Conservation (phyloP, 2,888 invertebrate genomes). For the Callinectes sapidus region DNA sequence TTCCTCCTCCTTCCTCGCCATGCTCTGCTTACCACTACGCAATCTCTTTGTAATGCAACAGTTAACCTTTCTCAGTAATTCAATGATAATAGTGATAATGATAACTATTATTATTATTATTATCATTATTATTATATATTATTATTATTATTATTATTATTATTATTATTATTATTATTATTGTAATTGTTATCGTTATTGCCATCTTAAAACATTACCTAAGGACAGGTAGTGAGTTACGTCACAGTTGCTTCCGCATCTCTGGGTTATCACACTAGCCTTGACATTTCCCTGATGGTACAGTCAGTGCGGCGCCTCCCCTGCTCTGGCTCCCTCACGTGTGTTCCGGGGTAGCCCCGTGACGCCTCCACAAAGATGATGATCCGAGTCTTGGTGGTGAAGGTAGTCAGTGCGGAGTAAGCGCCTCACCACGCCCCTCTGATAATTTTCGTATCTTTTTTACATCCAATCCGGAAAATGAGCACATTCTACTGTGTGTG, state of each 20-base stretch:
- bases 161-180: constrained; percentile 17
- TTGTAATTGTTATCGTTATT: neutral
- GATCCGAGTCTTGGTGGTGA: neutral
- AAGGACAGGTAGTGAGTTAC: neutral
- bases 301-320: neutral
- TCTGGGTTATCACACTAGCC: neutral
- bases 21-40: neutral
- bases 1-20: too few species aligned
- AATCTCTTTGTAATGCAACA: neutral
- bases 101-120: constrained; percentile 3
- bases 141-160: constrained; percentile 11
- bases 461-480: too few species aligned
- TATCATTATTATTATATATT: neutral
- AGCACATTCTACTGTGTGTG: neutral
- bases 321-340: neutral
- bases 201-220: neutral
- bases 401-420: neutral
- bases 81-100: neutral
- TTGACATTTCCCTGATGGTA: neutral
- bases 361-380: neutral
- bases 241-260: neutral
- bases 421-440: neutral
- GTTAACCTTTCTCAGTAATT: neutral
- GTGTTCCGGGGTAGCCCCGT: neutral
- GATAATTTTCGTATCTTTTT: neutral